These are phyloP conservation scores for Hyalella azteca DNA, from an alignment of 2,888 invertebrate genomes.

Conservation along the genomic window DNA sequence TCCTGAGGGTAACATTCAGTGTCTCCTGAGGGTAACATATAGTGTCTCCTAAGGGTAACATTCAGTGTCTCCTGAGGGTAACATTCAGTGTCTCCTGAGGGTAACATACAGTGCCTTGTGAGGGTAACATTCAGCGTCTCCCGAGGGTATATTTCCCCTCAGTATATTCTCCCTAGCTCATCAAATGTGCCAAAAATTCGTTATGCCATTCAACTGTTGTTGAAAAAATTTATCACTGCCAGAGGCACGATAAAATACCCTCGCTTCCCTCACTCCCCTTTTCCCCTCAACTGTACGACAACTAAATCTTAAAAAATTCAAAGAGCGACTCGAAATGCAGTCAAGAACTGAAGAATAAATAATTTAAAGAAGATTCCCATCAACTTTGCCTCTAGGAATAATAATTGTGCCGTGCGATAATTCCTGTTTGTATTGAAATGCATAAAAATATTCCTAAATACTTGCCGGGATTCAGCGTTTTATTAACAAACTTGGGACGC, in stretches of 20 bases:
- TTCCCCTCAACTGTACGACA: too few species aligned
- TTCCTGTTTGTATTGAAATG: constrained; percentile 37
- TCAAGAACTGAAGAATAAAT: too few species aligned
- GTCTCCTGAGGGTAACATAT: too few species aligned
- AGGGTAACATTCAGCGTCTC: neutral
- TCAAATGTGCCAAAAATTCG: constrained; percentile 10
- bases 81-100: too few species aligned
- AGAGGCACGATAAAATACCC: neutral
- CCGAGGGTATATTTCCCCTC: neutral
- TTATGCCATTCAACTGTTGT: neutral
- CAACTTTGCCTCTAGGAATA: constrained; percentile 12
- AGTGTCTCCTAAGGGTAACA: too few species aligned
- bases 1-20: too few species aligned
- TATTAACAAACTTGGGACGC: constrained; percentile 24
- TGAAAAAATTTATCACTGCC: neutral
- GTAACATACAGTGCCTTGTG: too few species aligned
- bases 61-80: too few species aligned
- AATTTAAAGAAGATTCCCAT: constrained; percentile 11
- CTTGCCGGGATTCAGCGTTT: constrained; percentile 21
- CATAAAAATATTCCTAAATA: constrained; percentile 20
- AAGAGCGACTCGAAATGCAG: too few species aligned
- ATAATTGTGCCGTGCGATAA: constrained; percentile 28
- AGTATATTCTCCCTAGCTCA: neutral
- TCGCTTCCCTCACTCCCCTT: too few species aligned
- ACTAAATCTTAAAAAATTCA: too few species aligned